phyloP scores from a whole-genome alignment of 1,140 invertebrate species.

The Diploscapter pachys region DNA sequence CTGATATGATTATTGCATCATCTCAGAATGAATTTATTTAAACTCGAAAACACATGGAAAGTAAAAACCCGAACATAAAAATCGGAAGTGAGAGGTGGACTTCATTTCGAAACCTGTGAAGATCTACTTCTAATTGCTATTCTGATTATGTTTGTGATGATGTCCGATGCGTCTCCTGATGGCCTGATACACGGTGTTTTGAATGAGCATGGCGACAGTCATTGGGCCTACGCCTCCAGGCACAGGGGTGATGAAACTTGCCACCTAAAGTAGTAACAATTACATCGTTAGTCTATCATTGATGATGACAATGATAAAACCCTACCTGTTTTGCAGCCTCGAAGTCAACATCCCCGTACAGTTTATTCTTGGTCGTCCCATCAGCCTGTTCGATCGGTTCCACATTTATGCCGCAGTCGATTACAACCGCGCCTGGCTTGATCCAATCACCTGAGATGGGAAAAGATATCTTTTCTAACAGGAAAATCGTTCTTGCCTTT shows the following conservation, averaged over 20 bases:
- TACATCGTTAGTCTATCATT: too few relatives aligned
- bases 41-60: too few relatives aligned
- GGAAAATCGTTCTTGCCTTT: constrained; percentile 64
- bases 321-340: constrained; percentile 68
- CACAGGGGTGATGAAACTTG: constrained; percentile 88
- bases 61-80: too few relatives aligned
- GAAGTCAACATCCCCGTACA: constrained; percentile 93
- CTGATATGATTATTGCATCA: too few relatives aligned
- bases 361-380: constrained; percentile 41
- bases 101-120: too few relatives aligned
- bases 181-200: constrained; percentile 77
- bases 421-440: constrained; percentile 95
- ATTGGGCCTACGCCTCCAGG: constrained; percentile 96
- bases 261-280: constrained; percentile 62
- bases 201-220: constrained; percentile 96
- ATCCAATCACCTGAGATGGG: constrained; percentile 74
- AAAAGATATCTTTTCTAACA: constrained; percentile 4
- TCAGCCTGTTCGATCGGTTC: constrained; percentile 72
- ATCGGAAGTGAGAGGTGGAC: too few relatives aligned
- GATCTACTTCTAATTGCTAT: too few relatives aligned
- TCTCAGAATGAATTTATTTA: too few relatives aligned
- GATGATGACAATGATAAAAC: too few relatives aligned
- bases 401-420: constrained; percentile 96
- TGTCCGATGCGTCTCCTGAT: constrained; percentile 48
- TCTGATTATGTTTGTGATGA: too few relatives aligned